These are phyloP conservation scores for Myopa tessellatipennis DNA, from an alignment of 2,888 invertebrate species.

Conservation along the genomic window DNA sequence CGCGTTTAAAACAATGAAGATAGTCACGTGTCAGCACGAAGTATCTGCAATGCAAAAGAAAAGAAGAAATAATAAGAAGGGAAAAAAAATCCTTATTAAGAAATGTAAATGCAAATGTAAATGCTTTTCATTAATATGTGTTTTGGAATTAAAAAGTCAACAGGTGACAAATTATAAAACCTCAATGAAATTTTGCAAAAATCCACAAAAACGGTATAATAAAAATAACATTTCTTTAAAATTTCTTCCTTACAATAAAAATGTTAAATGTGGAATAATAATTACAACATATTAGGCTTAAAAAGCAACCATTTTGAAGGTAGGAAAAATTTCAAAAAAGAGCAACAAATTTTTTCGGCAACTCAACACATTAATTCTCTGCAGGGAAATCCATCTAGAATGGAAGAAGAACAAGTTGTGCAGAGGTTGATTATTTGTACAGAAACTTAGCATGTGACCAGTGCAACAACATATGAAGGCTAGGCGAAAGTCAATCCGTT, in stretches of 20 bases:
- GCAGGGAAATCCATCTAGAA: background rate
- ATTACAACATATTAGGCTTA: no score
- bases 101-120: background rate
- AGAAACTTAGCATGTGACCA: conserved; percentile 6
- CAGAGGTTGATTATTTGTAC: background rate
- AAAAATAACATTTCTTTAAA: no score
- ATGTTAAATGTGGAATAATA: no score
- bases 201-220: background rate
- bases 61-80: background rate
- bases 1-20: conserved; percentile 75
- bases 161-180: background rate
- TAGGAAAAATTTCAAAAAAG: no score
- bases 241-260: no score
- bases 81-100: background rate
- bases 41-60: conserved; percentile 65
- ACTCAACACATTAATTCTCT: background rate
- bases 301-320: no score
- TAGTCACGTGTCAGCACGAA: conserved; percentile 76
- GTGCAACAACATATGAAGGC: conserved; percentile 12
- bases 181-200: no score
- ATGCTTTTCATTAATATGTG: background rate
- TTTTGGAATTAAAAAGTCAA: background rate
- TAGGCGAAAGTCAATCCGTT: no score
- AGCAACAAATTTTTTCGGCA: no score
- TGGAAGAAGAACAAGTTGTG: background rate